Conservation (phyloP, 1,140 invertebrate genomes). For the Atta cephalotes region DNA sequence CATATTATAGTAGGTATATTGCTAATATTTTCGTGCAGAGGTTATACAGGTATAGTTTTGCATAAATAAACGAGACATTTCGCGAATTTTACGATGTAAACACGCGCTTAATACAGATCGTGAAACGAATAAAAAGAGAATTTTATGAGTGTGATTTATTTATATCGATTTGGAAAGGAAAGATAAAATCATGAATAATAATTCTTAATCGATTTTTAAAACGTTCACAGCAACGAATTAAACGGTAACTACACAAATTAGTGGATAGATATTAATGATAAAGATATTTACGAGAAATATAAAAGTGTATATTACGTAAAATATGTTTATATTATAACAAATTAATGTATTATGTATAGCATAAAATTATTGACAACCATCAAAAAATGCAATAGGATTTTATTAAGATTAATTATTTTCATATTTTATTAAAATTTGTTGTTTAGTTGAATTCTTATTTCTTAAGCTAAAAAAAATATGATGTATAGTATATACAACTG, state of each 20-base stretch:
- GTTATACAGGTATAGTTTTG: constrained; percentile 23
- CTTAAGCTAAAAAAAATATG: not conserved
- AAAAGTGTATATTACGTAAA: not conserved
- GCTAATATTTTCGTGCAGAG: constrained; percentile 35
- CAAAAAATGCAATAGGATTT: not conserved
- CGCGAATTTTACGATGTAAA: not conserved
- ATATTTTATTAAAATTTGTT: no score
- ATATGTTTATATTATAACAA: not conserved
- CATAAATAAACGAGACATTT: constrained; percentile 15
- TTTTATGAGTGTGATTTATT: constrained; percentile 11
- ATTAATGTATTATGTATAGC: not conserved
- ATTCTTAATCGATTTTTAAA: not conserved
- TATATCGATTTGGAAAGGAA: not conserved
- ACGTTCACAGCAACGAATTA: not conserved
- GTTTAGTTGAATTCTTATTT: not conserved
- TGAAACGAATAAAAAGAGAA: not conserved
- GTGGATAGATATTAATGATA: not conserved
- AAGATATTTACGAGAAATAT: not conserved
- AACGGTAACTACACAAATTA: not conserved
- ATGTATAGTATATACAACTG: not conserved
- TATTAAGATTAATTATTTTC: not conserved
- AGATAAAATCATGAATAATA: constrained; percentile 1
- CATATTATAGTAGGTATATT: not conserved
- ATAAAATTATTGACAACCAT: not conserved
- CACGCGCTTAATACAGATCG: not conserved